Evolutionary conservation across 2,888 invertebrate species (phyloP), one percentile per base, ranked within the genome.

Genomic region (Hemicrepidius hirtus): DNA sequence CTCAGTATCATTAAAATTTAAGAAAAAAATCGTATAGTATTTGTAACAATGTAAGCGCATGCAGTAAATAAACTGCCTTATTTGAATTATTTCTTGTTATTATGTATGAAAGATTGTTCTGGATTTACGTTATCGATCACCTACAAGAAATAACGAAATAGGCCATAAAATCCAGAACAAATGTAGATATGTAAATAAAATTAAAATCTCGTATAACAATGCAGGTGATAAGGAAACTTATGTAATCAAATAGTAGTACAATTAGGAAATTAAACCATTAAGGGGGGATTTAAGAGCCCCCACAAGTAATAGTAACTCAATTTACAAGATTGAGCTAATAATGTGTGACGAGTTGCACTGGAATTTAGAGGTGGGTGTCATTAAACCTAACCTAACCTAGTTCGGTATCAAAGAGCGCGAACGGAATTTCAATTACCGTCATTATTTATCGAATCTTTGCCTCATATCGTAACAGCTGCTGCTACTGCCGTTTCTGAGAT

Each of bases 381-480:
- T 66, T 55, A 66, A 55, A 55, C 53, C 41, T 41, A 55, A 65
- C 41, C 49, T 37, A 65, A 66, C 66, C 40, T 66, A 66, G 41
- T 66, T 66, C 59, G n/a, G 9, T 35, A 55, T 37, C 35, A 65
- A 57, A 35, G 16, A 53, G 24, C 41, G 20, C 53, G 41, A 55
- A 24, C 53, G 57, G 66, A 66, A 66, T 66, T 66, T 66, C 66
- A 66, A 66, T 66, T 66, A 66, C 55, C 55, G 55, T 44, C 28
- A 66, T 66, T 37, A 66, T 57, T 57, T 55, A 57, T 66, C 44
- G 41, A 44, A 66, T 66, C 57, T 32, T 53, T 37, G 24, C 10
- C 21, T 49, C 20, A 21, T 49, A 49, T 35, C 13, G 59, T 37
- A 37, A 40, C 59, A 21, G 35, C 20, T 37, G 59, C 18, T 35